Evolutionary conservation across 2,113 vertebrate genomes (phyloP), one percentile per base, ranked within the genome.

Genomic region (Pseudorasbora parva): DNA sequence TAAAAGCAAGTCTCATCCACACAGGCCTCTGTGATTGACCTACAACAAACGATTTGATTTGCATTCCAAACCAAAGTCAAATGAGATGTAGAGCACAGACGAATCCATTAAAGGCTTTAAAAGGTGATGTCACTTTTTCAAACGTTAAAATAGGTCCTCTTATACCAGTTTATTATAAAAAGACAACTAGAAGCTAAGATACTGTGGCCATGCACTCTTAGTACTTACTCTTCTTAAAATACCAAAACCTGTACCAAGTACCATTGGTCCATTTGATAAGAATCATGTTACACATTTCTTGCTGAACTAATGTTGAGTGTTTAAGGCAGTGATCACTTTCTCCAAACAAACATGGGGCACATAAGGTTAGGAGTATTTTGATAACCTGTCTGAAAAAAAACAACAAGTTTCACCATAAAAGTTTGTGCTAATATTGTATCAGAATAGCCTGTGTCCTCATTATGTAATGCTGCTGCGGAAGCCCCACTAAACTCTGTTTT

Each of bases 11-110:
- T 37, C 49, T 21, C 17, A 56, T 75, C 27, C 41, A 62, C 37
- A 62, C n/a, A 8, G 57, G 37, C 37, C 37, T 62, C 57, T 62
- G 56, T 62, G 57, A 78, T 59, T 81, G 41, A 21, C 2, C 71
- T 57, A 10, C 21, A 23, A 59, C 47, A 30, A 6, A 19, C 2
- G 23, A 56, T 49, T 49, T 49, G 73, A 56, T 87, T 85, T 87
- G 86, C 83, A 85, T 85, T 85, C 74, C 80, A 85, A 87, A 87
- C 47, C 33, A 79, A 43, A 87, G 56, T 57, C 86, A 87, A 87
- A 85, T 85, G 79, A 87, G 83, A 85, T 17, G 49, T 45, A 21
- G 78, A 68, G 25, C 25, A 5, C 45, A 77, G 17, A 68, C 64
- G 56, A 27, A 41, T 15, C 25, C 17, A 30, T 47, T 43, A 15